Base-by-base conservation (phyloP, 2,888 invertebrate genomes). In the Spodoptera exigua region DNA sequence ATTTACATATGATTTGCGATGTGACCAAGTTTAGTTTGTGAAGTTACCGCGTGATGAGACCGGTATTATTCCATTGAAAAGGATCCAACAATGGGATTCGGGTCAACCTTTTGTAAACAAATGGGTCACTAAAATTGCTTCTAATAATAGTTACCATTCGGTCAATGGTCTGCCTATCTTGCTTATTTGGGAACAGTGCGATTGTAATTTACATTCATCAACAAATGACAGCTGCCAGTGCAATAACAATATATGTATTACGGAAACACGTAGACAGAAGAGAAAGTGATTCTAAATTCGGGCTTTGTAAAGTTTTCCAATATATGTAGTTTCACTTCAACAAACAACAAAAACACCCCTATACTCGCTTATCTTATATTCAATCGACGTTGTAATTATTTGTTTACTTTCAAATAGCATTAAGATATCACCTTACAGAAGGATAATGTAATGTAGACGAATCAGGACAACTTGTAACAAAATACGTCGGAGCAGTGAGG, bases 21-120 rank as follows among this genome's bases (percentile, higher is more conserved):
- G 78, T 76, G 70, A 71, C 60, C 62, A 62, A 70, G 65, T 77
- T 74, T 77, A 58, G 59, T 51, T 72, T 77, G 57, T 61, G 74
- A 78, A 69, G 61, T 66, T 58, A 59, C 56, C 45, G 64, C 70
- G 74, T 66, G 73, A 72, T 64, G 64, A 44, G 62, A 69, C 57
- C 61, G 57, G 55, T 48, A 59, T 68, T 74, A 75, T 67, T 57
- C 52, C 45, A 56, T 64, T 61, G 55, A 68, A 63, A 58, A 49
- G 59, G 66, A 57, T 68, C 40, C 56, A 60, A 75, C 76, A 75
- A 75, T 67, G 45, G 59, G 51, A 61, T 80, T 61, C 49, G 39
- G 55, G 60, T 48, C 48, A 45, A 43, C 36, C 56, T 65, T 65
- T 63, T 62, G 44, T 61, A 58, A 64, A 54, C 49, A 71, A 71